These are phyloP conservation scores for Miniopterus natalensis DNA, from an alignment of 2,113 vertebrate species.

Conservation along the genomic window DNA sequence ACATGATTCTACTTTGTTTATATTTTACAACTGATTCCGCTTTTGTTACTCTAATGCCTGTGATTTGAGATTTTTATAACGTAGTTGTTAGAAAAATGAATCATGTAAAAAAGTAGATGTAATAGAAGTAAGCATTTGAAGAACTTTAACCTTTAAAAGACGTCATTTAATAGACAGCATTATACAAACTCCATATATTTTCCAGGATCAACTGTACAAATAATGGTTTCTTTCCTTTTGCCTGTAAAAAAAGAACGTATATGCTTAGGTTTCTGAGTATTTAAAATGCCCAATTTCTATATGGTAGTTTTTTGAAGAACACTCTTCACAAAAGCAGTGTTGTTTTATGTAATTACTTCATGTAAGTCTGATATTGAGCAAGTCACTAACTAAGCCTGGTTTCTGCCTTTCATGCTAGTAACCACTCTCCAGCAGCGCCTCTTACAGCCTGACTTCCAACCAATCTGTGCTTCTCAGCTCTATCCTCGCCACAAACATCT, in stretches of 20 bases:
- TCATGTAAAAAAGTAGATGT: not conserved
- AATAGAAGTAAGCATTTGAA: conserved; percentile 31
- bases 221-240: too few relatives aligned
- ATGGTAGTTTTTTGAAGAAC: not conserved
- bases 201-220: too few relatives aligned
- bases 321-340: not conserved
- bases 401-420: conserved; percentile 87
- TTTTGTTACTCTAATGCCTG: not conserved
- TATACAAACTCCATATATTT: too few relatives aligned
- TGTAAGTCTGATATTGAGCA: conserved; percentile 33
- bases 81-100: conserved; percentile 59
- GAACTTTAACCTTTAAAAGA: not conserved
- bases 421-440: conserved; percentile 98
- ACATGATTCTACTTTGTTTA: not conserved
- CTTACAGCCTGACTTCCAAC: conserved; percentile 97
- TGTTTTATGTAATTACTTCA: not conserved
- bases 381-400: conserved; percentile 14
- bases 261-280: too few relatives aligned
- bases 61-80: not conserved
- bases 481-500: conserved; percentile 98
- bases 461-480: conserved; percentile 96
- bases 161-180: too few relatives aligned
- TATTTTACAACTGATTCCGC: not conserved
- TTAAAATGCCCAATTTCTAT: not conserved
- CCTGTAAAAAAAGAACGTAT: too few relatives aligned